Percentiles rank a stretch among this genome's conserved stretches.
Conservation (phyloP, 2,888 invertebrate species). For the Empis stercorea region DNA sequence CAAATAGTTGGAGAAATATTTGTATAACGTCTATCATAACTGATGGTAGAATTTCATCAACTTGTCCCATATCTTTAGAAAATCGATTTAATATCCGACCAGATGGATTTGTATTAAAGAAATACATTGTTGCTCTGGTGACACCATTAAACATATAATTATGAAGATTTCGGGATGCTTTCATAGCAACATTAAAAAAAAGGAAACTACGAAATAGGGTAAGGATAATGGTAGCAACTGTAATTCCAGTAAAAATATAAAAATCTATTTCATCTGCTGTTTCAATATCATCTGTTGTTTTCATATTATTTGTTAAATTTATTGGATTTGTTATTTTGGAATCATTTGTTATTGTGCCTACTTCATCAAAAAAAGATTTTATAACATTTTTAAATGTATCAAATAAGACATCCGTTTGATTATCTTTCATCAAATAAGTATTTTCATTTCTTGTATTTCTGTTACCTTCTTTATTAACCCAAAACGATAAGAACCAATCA, state of each 20-base stretch:
- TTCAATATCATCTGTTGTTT: background rate
- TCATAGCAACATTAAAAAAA: slow-evolving; percentile 51
- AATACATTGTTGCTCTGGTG: slow-evolving; percentile 67
- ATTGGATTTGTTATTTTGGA: too few relatives aligned
- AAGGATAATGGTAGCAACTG: slow-evolving; percentile 32
- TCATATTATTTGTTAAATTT: too few relatives aligned
- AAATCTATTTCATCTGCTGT: slow-evolving; percentile 24
- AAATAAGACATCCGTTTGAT: background rate
- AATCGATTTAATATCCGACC: slow-evolving; percentile 76
- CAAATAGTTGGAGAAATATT: slow-evolving; percentile 68
- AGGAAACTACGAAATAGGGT: slow-evolving; percentile 34
- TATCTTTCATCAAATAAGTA: background rate
- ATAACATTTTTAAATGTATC: background rate
- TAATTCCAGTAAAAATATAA: slow-evolving; percentile 40
- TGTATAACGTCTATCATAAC: slow-evolving; percentile 42
- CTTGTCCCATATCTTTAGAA: slow-evolving; percentile 69
- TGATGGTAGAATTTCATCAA: slow-evolving; percentile 36
- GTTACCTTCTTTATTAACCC: slow-evolving; percentile 36
- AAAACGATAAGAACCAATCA: slow-evolving; percentile 67
- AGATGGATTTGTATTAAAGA: slow-evolving; percentile 79
- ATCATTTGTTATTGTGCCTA: too few relatives aligned
- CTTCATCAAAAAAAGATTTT: background rate
- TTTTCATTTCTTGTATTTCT: background rate
- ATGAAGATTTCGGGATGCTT: slow-evolving; percentile 65
- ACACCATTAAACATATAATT: slow-evolving; percentile 74